Conservation (phyloP, 2,888 invertebrate species). For the Prosapia bicincta region DNA sequence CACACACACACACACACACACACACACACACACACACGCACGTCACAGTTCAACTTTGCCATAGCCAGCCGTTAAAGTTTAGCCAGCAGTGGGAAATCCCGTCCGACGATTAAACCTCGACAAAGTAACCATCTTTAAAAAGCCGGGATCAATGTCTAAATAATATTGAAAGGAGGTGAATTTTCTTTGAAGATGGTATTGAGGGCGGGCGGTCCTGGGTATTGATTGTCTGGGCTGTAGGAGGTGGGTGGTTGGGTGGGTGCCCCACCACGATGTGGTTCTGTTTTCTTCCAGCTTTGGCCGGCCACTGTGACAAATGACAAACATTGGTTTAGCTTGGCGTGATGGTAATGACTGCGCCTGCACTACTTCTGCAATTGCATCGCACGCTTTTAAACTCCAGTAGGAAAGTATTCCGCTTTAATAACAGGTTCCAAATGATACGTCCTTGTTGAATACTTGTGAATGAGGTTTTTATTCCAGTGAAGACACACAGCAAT, state of each 20-base stretch:
- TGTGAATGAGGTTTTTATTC: too few relatives aligned
- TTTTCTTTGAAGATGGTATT: neutral
- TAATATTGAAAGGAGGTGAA: slow-evolving; percentile 2
- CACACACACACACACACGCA: too few relatives aligned
- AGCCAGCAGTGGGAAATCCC: too few relatives aligned
- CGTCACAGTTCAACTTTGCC: too few relatives aligned
- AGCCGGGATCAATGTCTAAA: neutral
- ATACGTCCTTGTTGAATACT: too few relatives aligned
- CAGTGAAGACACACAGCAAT: too few relatives aligned
- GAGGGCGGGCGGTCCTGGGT: neutral
- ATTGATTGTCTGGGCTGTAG: neutral
- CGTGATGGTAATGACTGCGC: neutral
- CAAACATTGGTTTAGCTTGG: neutral
- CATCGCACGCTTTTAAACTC: neutral
- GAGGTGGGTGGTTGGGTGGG: neutral
- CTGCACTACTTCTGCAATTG: neutral
- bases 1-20: too few relatives aligned
- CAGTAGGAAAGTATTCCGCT: too few relatives aligned
- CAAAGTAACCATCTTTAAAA: neutral
- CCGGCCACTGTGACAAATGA: neutral
- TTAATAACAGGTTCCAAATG: too few relatives aligned
- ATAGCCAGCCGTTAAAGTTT: too few relatives aligned
- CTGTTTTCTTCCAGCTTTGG: neutral
- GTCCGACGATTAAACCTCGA: neutral
- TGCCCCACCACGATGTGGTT: slow-evolving; percentile 2